These are phyloP conservation scores for Oreochromis niloticus DNA, from an alignment of 2,113 vertebrate species.

Conservation along the genomic window DNA sequence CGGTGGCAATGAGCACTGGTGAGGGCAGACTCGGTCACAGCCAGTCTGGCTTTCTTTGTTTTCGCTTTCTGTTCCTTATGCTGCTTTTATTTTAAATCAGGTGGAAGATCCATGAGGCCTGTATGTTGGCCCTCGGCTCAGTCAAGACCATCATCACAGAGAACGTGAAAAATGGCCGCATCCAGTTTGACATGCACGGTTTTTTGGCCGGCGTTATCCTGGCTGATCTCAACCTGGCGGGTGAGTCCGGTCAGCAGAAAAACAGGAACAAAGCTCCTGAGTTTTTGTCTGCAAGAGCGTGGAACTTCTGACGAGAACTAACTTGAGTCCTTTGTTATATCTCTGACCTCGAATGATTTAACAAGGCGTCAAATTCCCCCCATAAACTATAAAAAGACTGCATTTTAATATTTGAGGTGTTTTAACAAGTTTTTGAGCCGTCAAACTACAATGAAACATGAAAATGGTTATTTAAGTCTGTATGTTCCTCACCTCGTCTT, in stretches of 20 bases:
- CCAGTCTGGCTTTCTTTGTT: neutral
- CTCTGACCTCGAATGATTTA: neutral
- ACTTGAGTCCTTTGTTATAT: neutral
- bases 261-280: neutral
- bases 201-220: constrained; percentile 93
- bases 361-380: accelerated
- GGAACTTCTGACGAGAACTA: neutral
- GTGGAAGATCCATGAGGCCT: constrained; percentile 98
- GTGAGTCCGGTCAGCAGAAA: constrained; percentile 50
- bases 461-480: neutral
- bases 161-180: constrained; percentile 88
- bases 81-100: constrained; percentile 52
- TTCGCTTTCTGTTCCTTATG: neutral
- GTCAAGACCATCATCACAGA: constrained; percentile 94
- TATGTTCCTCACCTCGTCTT: neutral
- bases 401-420: neutral
- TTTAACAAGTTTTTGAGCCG: neutral
- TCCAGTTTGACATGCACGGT: constrained; percentile 96
- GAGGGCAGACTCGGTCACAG: constrained; percentile 19
- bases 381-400: neutral
- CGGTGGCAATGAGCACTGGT: constrained; percentile 88
- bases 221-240: constrained; percentile 88
- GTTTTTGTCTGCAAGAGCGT: neutral
- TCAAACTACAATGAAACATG: neutral
- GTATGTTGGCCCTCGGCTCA: constrained; percentile 93